These are phyloP conservation scores for Puffinus mauretanicus DNA, from an alignment of 2,113 vertebrate species.

Conservation along the genomic window DNA sequence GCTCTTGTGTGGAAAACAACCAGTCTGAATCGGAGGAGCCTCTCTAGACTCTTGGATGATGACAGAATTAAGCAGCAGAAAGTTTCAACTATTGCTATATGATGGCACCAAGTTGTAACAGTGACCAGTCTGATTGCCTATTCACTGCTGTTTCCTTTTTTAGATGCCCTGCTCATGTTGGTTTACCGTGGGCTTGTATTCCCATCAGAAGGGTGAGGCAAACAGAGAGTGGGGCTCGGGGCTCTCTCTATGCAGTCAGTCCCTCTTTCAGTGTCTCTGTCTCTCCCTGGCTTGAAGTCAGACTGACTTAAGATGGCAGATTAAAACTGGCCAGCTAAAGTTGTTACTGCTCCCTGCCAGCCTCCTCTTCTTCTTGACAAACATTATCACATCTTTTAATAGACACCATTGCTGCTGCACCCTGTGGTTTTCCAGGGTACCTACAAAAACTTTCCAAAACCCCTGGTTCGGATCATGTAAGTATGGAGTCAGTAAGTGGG, in stretches of 20 bases:
- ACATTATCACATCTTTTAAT: not conserved
- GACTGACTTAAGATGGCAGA: not conserved
- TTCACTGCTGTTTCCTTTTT: not conserved
- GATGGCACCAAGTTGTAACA: not conserved
- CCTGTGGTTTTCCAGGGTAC: not conserved
- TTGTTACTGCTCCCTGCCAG: not conserved
- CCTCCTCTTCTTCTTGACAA: not conserved
- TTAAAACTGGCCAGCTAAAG: not conserved
- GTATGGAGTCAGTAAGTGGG: not conserved
- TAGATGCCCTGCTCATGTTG: not conserved
- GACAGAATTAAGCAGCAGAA: not conserved
- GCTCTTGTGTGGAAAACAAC: not conserved
- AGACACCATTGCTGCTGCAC: not conserved
- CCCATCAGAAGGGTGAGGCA: not conserved
- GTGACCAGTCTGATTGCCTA: not conserved
- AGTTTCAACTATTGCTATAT: not conserved
- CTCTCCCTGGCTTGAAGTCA: not conserved
- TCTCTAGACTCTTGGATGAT: not conserved
- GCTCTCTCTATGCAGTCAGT: not conserved
- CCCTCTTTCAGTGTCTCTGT: not conserved
- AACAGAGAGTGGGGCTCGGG: not conserved
- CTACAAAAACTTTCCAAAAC: not conserved
- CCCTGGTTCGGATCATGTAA: not conserved
- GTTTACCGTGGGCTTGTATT: not conserved
- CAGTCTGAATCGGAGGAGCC: not conserved